These are phyloP conservation scores for Agelastica alni DNA, from an alignment of 2,888 invertebrate genomes.

Conservation along the genomic window DNA sequence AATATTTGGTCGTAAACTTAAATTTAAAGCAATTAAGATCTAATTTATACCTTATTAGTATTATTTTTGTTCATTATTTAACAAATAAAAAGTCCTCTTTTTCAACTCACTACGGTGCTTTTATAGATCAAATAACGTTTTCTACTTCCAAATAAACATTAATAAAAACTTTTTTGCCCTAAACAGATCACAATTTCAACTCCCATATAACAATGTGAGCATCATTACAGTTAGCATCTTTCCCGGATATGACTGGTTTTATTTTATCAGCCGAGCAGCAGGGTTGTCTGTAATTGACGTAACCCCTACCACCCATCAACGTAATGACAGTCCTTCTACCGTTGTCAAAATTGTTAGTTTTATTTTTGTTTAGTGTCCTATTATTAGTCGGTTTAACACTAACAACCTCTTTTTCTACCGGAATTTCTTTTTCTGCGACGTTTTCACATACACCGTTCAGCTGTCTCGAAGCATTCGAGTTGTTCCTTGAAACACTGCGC, in stretches of 20 bases:
- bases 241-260: slow-evolving; percentile 50
- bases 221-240: slow-evolving; percentile 79
- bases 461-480: slow-evolving; percentile 73
- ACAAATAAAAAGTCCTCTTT: no score
- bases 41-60: no score
- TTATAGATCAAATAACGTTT: slow-evolving; percentile 3
- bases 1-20: no score
- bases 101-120: neutral
- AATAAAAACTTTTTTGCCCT: slow-evolving; percentile 12
- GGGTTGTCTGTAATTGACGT: slow-evolving; percentile 82
- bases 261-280: slow-evolving; percentile 64
- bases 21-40: no score
- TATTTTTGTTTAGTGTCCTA: slow-evolving; percentile 44
- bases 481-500: slow-evolving; percentile 74
- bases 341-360: slow-evolving; percentile 42
- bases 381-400: slow-evolving; percentile 32
- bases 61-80: no score
- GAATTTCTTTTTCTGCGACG: slow-evolving; percentile 36
- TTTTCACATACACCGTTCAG: slow-evolving; percentile 54
- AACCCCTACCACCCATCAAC: slow-evolving; percentile 86
- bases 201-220: slow-evolving; percentile 92
- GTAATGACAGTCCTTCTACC: slow-evolving; percentile 79
- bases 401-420: slow-evolving; percentile 23
- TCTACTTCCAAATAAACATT: slow-evolving; percentile 6
- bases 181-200: slow-evolving; percentile 69